Evolutionary conservation across 2,888 invertebrate genomes (phyloP).

Genomic region (Dusona sp.): DNA sequence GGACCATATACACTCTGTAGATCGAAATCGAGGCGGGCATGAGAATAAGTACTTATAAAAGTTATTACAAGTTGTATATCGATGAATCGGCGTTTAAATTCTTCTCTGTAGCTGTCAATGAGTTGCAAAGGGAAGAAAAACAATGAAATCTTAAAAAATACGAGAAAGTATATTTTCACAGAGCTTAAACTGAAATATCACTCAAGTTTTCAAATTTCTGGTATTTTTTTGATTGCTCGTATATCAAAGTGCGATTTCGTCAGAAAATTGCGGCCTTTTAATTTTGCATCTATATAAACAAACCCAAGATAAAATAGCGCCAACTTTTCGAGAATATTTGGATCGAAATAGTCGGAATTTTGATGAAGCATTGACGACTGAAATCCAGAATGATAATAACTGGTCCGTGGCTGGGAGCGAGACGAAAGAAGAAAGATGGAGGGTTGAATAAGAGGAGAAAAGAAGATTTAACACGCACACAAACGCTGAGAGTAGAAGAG

Average conservation of each 20-base stretch:
- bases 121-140: background rate
- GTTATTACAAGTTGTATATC: background rate
- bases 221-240: background rate
- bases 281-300: background rate
- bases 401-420: background rate
- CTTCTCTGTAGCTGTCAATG: background rate
- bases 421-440: background rate
- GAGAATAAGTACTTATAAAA: background rate
- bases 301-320: background rate
- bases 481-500: conserved; percentile 66
- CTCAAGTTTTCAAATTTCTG: background rate
- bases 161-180: background rate
- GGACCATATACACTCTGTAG: background rate
- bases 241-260: background rate
- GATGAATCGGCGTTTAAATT: background rate
- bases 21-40: background rate
- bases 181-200: background rate
- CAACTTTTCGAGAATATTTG: background rate
- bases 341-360: background rate
- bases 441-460: conserved; percentile 50
- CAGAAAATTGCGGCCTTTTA: background rate
- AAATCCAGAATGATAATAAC: background rate
- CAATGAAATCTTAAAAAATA: background rate
- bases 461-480: conserved; percentile 46
- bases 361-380: background rate